These are phyloP conservation scores for Cydia fagiglandana DNA, from an alignment of 1,140 invertebrate genomes.

Conservation along the genomic window DNA sequence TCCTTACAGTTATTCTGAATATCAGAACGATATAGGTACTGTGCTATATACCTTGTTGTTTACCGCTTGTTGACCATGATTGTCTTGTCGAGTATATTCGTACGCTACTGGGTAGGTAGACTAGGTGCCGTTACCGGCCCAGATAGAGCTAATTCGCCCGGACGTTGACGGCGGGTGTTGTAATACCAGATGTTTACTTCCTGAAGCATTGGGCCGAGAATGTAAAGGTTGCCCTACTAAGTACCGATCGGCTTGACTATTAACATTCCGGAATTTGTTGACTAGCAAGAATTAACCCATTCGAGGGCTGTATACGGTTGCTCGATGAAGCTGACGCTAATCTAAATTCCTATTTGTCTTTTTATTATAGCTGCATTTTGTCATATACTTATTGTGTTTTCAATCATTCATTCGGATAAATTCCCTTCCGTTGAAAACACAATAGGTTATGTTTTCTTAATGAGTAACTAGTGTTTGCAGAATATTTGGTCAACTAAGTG, in stretches of 20 bases:
- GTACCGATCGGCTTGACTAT: not conserved
- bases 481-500: not conserved
- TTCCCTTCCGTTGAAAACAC: not conserved
- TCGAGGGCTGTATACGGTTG: not conserved
- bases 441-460: not conserved
- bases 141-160: constrained; percentile 60
- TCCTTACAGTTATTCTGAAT: not conserved
- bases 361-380: too few species aligned
- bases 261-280: not conserved
- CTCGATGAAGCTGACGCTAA: not conserved
- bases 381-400: not conserved
- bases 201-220: constrained; percentile 32
- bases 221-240: constrained; percentile 10
- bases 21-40: not conserved
- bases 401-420: not conserved
- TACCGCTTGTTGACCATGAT: constrained; percentile 40
- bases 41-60: not conserved
- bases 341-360: not conserved
- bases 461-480: not conserved
- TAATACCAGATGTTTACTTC: constrained; percentile 46
- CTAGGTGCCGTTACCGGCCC: constrained; percentile 72
- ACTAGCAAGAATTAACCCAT: not conserved
- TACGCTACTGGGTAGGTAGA: constrained; percentile 49
- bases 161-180: constrained; percentile 48
- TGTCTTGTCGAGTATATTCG: constrained; percentile 55